These are phyloP conservation scores for Gastrophryne carolinensis DNA, from an alignment of 2,797 vertebrate genomes.

Conservation along the genomic window DNA sequence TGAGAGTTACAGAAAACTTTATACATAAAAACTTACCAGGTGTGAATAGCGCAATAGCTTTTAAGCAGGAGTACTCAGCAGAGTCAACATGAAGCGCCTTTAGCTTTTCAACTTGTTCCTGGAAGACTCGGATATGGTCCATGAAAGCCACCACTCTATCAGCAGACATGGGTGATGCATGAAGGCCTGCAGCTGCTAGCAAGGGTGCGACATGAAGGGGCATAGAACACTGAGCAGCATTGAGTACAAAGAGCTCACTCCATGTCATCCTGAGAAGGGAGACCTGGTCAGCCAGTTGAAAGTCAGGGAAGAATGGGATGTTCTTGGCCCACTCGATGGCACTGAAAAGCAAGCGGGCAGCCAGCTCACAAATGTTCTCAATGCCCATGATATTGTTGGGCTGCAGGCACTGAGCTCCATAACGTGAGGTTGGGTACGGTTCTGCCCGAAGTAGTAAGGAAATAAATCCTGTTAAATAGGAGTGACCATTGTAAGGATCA, in stretches of 20 bases:
- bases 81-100: conserved; percentile 83
- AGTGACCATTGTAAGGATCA: conserved; percentile 78
- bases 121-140: conserved; percentile 87
- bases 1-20: not conserved
- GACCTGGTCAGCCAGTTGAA: conserved; percentile 85
- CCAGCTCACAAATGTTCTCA: conserved; percentile 86
- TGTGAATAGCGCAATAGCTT: conserved; percentile 83
- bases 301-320: conserved; percentile 86
- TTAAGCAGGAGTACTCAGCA: conserved; percentile 83
- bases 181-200: conserved; percentile 81
- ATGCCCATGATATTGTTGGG: conserved; percentile 86
- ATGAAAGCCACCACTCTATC: conserved; percentile 85
- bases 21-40: conserved; percentile 85
- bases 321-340: conserved; percentile 87
- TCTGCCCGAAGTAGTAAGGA: conserved; percentile 82
- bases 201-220: conserved; percentile 82
- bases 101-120: conserved; percentile 88
- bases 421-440: conserved; percentile 82
- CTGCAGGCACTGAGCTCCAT: conserved; percentile 83
- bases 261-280: conserved; percentile 82
- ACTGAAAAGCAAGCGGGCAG: conserved; percentile 82
- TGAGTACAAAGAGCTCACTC: conserved; percentile 86
- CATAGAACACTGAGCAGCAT: conserved; percentile 84
- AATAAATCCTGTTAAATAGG: conserved; percentile 83
- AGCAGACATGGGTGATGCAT: conserved; percentile 82